These are phyloP conservation scores for Electrophaes corylata DNA, from an alignment of 2,888 invertebrate genomes.

Conservation along the genomic window DNA sequence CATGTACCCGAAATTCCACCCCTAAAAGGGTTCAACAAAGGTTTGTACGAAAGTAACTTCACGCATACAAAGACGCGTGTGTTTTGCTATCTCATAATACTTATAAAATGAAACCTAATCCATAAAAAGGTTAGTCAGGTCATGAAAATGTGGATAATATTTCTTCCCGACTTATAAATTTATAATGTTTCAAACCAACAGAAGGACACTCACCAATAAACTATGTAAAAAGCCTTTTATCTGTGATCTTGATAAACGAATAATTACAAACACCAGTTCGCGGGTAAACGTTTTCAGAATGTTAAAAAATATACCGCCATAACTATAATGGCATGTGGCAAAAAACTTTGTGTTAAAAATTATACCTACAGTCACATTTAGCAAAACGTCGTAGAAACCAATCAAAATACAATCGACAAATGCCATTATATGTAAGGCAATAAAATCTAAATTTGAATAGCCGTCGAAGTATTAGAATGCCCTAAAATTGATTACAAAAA, in stretches of 20 bases:
- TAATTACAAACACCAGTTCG: slow-evolving; percentile 74
- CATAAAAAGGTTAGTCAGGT: slow-evolving; percentile 7
- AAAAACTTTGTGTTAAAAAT: slow-evolving; percentile 74
- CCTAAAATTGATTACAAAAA: slow-evolving; percentile 63
- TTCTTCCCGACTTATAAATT: slow-evolving; percentile 37
- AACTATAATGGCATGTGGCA: slow-evolving; percentile 73
- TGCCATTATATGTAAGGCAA: accelerated
- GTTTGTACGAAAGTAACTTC: too few species aligned
- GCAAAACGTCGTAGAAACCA: slow-evolving; percentile 44
- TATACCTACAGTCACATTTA: slow-evolving; percentile 47
- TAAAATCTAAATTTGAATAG: slow-evolving; percentile 43
- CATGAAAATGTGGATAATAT: slow-evolving; percentile 18
- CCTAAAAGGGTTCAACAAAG: too few species aligned
- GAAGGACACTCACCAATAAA: slow-evolving; percentile 71
- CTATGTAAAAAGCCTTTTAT: slow-evolving; percentile 65
- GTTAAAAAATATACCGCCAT: slow-evolving; percentile 68
- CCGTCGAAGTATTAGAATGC: slow-evolving; percentile 51
- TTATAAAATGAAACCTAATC: slow-evolving; percentile 8
- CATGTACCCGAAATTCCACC: too few species aligned
- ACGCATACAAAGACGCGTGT: too few species aligned
- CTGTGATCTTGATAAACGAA: slow-evolving; percentile 75
- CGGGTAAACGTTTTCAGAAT: slow-evolving; percentile 68
- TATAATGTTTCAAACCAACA: slow-evolving; percentile 52
- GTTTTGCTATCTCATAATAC: too few species aligned
- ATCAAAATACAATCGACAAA: slow-evolving; percentile 20